Percentiles rank a stretch among this genome's conserved stretches.
phyloP scores from a whole-genome alignment of 2,113 vertebrate genomes.

The Crotalus tigris region DNA sequence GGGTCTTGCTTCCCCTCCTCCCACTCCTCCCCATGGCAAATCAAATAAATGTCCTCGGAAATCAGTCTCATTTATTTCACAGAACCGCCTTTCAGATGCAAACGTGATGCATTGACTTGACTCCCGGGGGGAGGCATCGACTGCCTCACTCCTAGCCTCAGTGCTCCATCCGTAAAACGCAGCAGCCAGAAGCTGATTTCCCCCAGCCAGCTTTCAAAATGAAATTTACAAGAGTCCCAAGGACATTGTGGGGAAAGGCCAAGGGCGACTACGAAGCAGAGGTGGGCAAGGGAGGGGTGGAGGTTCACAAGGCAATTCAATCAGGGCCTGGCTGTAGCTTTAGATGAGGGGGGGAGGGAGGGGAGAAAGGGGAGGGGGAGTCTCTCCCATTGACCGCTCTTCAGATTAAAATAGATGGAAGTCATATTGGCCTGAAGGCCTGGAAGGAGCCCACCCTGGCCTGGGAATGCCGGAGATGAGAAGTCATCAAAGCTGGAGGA shows the following conservation, averaged over 20 bases:
- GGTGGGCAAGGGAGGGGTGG: neutral
- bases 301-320: neutral
- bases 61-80: neutral
- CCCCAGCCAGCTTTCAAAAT: neutral
- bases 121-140: neutral
- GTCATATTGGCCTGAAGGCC: neutral
- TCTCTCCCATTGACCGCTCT: neutral
- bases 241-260: constrained; percentile 1
- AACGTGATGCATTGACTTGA: neutral
- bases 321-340: neutral
- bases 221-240: constrained; percentile 6
- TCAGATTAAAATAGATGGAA: neutral
- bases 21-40: neutral
- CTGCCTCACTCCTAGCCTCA: neutral
- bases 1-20: neutral
- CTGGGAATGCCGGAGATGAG: neutral
- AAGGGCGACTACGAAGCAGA: neutral
- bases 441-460: neutral
- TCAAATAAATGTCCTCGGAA: neutral
- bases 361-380: neutral
- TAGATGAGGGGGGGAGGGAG: neutral
- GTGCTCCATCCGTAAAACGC: neutral
- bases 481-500: neutral
- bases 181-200: neutral
- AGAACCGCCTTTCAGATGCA: neutral